phyloP scores from a whole-genome alignment of 2,113 vertebrate genomes.

The Paradoxurus hermaphroditus region DNA sequence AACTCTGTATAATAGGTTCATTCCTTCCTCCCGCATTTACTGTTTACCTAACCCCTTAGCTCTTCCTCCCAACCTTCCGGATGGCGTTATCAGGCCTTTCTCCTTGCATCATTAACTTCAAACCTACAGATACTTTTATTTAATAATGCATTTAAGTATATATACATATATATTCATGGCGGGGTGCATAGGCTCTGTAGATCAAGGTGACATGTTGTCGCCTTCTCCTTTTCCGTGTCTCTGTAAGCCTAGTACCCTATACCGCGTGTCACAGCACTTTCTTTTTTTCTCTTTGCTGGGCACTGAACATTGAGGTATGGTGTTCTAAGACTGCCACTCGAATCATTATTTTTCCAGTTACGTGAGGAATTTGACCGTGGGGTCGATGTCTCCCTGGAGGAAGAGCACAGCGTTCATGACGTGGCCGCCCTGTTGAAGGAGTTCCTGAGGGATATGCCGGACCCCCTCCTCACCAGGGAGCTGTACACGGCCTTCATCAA shows the following conservation, averaged over 20 bases:
- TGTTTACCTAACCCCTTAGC: neutral
- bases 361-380: constrained; percentile 96
- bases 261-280: neutral
- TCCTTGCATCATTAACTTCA: neutral
- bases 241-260: neutral
- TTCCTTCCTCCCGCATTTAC: neutral
- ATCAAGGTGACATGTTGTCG: neutral
- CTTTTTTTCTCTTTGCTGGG: neutral
- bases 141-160: neutral
- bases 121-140: neutral
- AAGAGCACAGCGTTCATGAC: constrained; percentile 96
- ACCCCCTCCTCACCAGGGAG: constrained; percentile 95
- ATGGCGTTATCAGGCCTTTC: neutral
- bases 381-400: constrained; percentile 90
- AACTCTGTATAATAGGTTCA: neutral
- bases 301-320: neutral
- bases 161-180: neutral
- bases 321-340: neutral
- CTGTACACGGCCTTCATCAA: constrained; percentile 97
- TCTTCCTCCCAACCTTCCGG: neutral
- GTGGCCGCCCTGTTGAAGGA: constrained; percentile 96
- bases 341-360: constrained; percentile 84
- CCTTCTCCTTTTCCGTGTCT: neutral
- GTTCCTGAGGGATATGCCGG: constrained; percentile 97
- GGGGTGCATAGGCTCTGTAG: neutral